These are phyloP conservation scores for Peromyscus aztecus DNA, from an alignment of 2,797 vertebrate genomes.

Conservation along the genomic window DNA sequence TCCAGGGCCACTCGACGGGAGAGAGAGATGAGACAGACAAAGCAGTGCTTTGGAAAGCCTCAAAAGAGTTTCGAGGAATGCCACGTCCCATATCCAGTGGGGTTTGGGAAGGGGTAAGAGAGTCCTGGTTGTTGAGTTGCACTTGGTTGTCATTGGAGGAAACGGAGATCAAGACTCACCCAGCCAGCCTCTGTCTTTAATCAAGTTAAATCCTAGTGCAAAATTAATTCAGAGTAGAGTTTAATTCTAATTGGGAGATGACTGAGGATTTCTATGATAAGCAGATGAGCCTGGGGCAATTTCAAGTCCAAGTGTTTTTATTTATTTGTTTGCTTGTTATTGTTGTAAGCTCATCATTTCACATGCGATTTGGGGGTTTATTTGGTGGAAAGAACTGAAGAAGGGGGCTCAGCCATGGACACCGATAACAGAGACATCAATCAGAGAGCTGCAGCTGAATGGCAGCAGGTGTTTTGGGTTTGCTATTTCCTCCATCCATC, in stretches of 20 bases:
- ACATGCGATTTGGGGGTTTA: not conserved
- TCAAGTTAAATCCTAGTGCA: constrained; percentile 61
- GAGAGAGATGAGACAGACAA: constrained; percentile 63
- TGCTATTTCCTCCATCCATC: not conserved
- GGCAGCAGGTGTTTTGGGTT: not conserved
- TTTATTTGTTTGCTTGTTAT: not conserved
- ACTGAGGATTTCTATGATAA: constrained; percentile 55
- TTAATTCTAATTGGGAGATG: constrained; percentile 56
- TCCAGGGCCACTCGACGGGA: constrained; percentile 60
- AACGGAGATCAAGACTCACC: not conserved
- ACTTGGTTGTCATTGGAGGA: constrained; percentile 10
- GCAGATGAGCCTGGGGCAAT: not conserved
- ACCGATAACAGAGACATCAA: not conserved
- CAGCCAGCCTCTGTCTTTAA: not conserved
- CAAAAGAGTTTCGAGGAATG: constrained; percentile 82
- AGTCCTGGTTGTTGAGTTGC: not conserved
- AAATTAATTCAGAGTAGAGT: constrained; percentile 70
- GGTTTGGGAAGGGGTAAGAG: constrained; percentile 4
- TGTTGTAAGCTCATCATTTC: not conserved
- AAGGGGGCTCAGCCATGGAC: not conserved
- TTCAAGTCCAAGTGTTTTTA: not conserved
- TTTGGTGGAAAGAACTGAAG: not conserved
- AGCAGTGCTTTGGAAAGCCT: constrained; percentile 76
- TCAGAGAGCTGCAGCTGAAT: not conserved
- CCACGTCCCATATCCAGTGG: constrained; percentile 14